These are phyloP conservation scores for Melanostoma scalare DNA, from an alignment of 2,888 invertebrate species.

Conservation along the genomic window DNA sequence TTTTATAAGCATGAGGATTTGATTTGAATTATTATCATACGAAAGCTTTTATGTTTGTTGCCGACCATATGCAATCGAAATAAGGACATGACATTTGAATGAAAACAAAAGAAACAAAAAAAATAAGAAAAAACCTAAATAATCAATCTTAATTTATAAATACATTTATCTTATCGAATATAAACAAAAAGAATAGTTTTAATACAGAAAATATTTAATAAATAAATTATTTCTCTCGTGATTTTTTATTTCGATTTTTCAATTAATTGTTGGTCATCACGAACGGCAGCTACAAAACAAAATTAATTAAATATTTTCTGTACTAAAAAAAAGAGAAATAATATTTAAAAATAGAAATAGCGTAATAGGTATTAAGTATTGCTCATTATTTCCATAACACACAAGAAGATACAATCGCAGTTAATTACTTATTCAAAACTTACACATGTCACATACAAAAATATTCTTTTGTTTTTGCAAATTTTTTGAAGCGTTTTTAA, in stretches of 20 bases:
- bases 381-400: background rate
- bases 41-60: slow-evolving; percentile 23
- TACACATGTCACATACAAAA: slow-evolving; percentile 4
- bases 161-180: slow-evolving; percentile 53
- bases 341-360: slow-evolving; percentile 18
- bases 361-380: background rate
- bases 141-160: slow-evolving; percentile 68
- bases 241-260: slow-evolving; percentile 12
- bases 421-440: slow-evolving; percentile 21
- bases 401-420: background rate
- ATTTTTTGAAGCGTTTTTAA: too few species aligned
- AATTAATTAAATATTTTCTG: slow-evolving; percentile 71
- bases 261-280: slow-evolving; percentile 58
- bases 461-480: background rate
- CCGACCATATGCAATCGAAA: slow-evolving; percentile 40
- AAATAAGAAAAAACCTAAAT: slow-evolving; percentile 21
- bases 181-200: slow-evolving; percentile 21
- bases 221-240: slow-evolving; percentile 36
- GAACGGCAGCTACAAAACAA: slow-evolving; percentile 58
- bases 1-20: slow-evolving; percentile 22
- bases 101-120: background rate
- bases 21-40: slow-evolving; percentile 2
- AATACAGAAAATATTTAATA: slow-evolving; percentile 72
- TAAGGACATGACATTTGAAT: slow-evolving; percentile 27
- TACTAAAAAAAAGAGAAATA: slow-evolving; percentile 42